phyloP scores from a whole-genome alignment of 2,797 vertebrate species.

The Melanotaenia parkinsoni region DNA sequence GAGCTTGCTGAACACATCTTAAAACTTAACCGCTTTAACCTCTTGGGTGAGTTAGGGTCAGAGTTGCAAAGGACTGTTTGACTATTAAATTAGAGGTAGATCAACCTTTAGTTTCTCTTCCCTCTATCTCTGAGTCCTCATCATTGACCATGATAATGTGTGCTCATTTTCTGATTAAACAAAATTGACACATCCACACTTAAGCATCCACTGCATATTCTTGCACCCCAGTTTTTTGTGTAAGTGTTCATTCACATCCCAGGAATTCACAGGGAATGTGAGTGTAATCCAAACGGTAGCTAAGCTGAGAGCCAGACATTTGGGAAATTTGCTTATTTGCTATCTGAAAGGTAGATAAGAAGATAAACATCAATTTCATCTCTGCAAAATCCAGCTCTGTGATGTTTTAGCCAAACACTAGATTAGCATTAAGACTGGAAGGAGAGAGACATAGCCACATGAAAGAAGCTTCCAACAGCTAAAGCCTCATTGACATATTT shows the following conservation, averaged over 20 bases:
- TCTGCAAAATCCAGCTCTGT: slow-evolving; percentile 17
- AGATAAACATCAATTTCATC: slow-evolving; percentile 29
- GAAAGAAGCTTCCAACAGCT: slow-evolving; percentile 5
- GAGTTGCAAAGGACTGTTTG: slow-evolving; percentile 26
- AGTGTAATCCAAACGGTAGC: slow-evolving; percentile 11
- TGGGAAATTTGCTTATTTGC: slow-evolving; percentile 21
- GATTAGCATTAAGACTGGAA: slow-evolving; percentile 1
- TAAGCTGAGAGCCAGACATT: slow-evolving; percentile 7
- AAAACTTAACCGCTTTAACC: slow-evolving; percentile 33
- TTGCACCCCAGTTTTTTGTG: slow-evolving; percentile 6
- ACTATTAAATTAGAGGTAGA: slow-evolving; percentile 32
- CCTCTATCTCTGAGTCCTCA: not conserved
- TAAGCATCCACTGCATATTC: not conserved
- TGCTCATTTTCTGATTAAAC: slow-evolving; percentile 2
- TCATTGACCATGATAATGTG: not conserved
- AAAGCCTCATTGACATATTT: slow-evolving; percentile 8
- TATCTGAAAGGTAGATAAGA: slow-evolving; percentile 20
- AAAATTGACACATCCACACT: slow-evolving; percentile 2
- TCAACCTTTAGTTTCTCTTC: slow-evolving; percentile 10
- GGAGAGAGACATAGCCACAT: not conserved
- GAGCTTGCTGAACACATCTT: slow-evolving; percentile 40
- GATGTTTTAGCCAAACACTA: slow-evolving; percentile 8
- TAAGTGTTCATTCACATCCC: not conserved
- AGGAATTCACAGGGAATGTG: slow-evolving; percentile 16
- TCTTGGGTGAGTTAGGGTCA: slow-evolving; percentile 41